These are phyloP conservation scores for Ostrea edulis DNA, from an alignment of 1,140 invertebrate species.

Conservation along the genomic window DNA sequence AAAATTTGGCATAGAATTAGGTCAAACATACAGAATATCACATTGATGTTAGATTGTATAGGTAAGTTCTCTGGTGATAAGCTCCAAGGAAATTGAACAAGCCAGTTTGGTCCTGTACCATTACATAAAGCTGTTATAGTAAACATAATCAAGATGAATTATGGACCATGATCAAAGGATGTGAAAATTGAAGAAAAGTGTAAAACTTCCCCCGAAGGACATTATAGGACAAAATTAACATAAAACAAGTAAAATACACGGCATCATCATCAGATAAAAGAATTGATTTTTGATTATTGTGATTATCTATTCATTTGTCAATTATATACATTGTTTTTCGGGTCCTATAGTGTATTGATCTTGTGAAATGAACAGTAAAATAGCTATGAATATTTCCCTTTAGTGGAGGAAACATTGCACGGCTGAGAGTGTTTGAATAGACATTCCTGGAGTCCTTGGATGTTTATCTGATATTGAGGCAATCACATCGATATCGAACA, in stretches of 20 bases:
- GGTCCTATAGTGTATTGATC: slow-evolving; percentile 7
- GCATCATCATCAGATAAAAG: slow-evolving; percentile 27
- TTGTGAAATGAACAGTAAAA: slow-evolving; percentile 19
- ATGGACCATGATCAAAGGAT: neutral
- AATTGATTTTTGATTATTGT: slow-evolving; percentile 14
- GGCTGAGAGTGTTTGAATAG: slow-evolving; percentile 7
- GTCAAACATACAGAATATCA: neutral
- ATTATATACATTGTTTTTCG: slow-evolving; percentile 28
- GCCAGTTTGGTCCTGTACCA: neutral
- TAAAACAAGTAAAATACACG: slow-evolving; percentile 1
- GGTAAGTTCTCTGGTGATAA: neutral
- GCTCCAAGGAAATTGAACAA: neutral
- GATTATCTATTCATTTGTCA: slow-evolving; percentile 35
- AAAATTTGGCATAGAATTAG: neutral
- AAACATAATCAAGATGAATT: slow-evolving; percentile 23
- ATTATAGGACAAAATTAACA: slow-evolving; percentile 10
- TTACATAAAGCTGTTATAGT: neutral
- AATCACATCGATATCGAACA: neutral
- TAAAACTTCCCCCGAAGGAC: neutral
- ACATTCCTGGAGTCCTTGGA: slow-evolving; percentile 16
- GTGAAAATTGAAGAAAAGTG: slow-evolving; percentile 29
- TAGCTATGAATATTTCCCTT: slow-evolving; percentile 4
- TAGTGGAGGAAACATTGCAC: neutral
- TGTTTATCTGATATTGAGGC: neutral
- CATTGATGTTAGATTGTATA: too few species aligned